These are phyloP conservation scores for Phenacoccus solenopsis DNA, from an alignment of 1,140 invertebrate genomes.

Conservation along the genomic window DNA sequence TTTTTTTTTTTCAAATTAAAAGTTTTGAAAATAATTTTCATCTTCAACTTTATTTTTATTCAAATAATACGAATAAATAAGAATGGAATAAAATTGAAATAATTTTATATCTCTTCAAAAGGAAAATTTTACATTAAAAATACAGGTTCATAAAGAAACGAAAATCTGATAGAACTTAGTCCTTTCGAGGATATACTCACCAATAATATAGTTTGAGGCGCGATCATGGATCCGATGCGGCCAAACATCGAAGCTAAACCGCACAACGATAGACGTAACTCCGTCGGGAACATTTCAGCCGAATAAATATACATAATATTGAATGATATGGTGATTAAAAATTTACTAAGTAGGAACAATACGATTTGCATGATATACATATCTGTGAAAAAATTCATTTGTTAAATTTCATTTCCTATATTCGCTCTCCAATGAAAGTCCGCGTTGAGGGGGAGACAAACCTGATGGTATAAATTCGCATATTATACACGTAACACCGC, in stretches of 20 bases:
- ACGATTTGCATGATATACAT: conserved; percentile 18
- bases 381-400: conserved; percentile 20
- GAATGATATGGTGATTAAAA: conserved; percentile 54
- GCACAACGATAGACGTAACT: conserved; percentile 46
- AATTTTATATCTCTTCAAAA: too few relatives aligned
- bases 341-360: conserved; percentile 58
- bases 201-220: conserved; percentile 51
- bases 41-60: too few relatives aligned
- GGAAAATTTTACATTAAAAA: too few relatives aligned
- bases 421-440: too few relatives aligned
- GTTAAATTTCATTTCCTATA: too few relatives aligned
- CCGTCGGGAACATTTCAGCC: conserved; percentile 59
- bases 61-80: too few relatives aligned
- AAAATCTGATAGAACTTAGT: too few relatives aligned
- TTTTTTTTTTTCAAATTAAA: too few relatives aligned
- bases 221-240: conserved; percentile 49
- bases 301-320: conserved; percentile 56
- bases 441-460: conserved; percentile 7
- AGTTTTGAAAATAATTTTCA: not conserved
- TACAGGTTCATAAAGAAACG: too few relatives aligned
- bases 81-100: too few relatives aligned
- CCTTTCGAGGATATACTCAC: too few relatives aligned
- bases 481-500: conserved; percentile 24
- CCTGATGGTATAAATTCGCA: conserved; percentile 24
- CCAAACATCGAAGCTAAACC: conserved; percentile 57